These are phyloP conservation scores for Oreochromis mossambicus DNA, from an alignment of 2,797 vertebrate genomes.

Conservation along the genomic window DNA sequence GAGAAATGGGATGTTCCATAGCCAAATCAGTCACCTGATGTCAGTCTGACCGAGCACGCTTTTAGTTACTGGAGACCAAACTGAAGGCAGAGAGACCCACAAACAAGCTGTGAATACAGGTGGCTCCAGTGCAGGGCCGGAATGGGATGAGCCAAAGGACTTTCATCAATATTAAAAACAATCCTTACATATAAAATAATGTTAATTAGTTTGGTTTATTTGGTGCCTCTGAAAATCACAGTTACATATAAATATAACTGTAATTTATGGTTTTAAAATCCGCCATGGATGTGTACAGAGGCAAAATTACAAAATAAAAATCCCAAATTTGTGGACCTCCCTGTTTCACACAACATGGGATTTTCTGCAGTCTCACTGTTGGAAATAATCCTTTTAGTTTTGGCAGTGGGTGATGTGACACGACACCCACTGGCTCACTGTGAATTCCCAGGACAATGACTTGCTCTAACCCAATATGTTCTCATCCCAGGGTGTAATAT, in stretches of 20 bases:
- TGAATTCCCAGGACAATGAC: not conserved
- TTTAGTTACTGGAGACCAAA: not conserved
- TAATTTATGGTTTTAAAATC: not conserved
- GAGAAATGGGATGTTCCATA: not conserved
- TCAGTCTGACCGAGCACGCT: not conserved
- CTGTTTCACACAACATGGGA: not conserved
- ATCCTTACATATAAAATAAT: not conserved
- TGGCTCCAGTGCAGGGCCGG: fast-evolving
- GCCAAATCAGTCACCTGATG: not conserved
- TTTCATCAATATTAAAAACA: not conserved
- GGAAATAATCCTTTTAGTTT: not conserved
- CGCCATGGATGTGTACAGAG: fast-evolving
- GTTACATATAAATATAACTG: not conserved
- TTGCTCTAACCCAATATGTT: not conserved
- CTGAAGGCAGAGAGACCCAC: not conserved
- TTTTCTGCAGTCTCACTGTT: not conserved
- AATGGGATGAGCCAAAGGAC: not conserved
- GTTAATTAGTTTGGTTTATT: not conserved
- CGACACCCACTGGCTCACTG: not conserved
- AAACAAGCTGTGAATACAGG: not conserved
- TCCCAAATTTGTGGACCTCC: not conserved
- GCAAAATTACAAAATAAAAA: not conserved
- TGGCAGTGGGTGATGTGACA: not conserved
- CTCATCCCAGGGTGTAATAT: not conserved
- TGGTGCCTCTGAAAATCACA: not conserved